Base-by-base conservation (phyloP, 30 jellyfish, hydroid and myxozoan genomes). In the Euphysa ruthae region DNA sequence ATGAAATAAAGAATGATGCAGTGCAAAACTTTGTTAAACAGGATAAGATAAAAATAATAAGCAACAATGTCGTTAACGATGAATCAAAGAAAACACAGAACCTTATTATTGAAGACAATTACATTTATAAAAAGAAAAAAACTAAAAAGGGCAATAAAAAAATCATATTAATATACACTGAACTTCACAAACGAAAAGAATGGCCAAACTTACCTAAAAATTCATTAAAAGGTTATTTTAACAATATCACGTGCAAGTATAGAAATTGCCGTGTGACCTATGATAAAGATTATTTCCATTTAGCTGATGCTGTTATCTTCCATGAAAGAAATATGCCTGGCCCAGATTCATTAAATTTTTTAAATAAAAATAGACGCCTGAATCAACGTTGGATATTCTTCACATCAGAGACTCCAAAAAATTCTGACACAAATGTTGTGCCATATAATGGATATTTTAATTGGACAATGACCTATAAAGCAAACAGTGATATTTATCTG, bases 391-490 rank as follows among this genome's bases (percentile, higher is more conserved):
- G 98, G 98, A 82, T 82, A 8, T 88, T 77, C 52, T 88, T 79
- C 35, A 75, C 94, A 30, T 81, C 94, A 19, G 98, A 88, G 55
- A 88, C 79, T 49, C 98, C 98, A 1, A 15, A 52, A 22, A 80
- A 88, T 55, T 65, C 94, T 23, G 91, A 77, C 4, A 27, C 27
- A 19, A 73, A 69, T 51, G 64, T 69, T 31, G 52, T 46, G 10
- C 91, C 93, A 32, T 71, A 62, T 6, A 51, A 81, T 56, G 95
- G 98, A 0, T 73, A 73, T 31, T 88, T 88, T 62, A 88, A 88
- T 60, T 88, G 97, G 97, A 88, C 97, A 6, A 88, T 88, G 97
- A 88, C 97, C 15, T 88, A 88, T 50, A 73, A 69, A 42, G 54
- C 20, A 32, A 77, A 57, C 43, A 88, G 97, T 79, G 97, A 88